These are phyloP conservation scores for Montipora sp. DNA, from an alignment of 64 coral and sea anemone species.

Conservation along the genomic window DNA sequence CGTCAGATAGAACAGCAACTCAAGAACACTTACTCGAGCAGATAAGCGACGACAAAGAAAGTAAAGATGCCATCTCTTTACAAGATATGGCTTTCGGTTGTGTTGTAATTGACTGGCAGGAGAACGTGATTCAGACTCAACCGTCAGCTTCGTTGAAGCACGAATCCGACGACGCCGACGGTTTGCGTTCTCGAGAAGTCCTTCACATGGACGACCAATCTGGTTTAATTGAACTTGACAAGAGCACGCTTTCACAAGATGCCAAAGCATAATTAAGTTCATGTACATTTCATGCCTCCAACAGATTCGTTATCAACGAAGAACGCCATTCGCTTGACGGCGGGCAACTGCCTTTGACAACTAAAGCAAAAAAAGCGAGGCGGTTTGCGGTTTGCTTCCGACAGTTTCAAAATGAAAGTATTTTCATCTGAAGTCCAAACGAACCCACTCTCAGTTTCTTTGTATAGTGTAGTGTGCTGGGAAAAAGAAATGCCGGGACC, in stretches of 20 bases:
- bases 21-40: background rate
- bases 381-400: too few species aligned
- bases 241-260: background rate
- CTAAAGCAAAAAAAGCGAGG: too few species aligned
- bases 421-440: too few species aligned
- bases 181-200: slow-evolving; percentile 3
- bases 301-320: too few species aligned
- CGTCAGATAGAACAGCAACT: background rate
- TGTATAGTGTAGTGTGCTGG: too few species aligned
- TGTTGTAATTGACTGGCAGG: background rate
- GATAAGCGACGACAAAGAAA: background rate
- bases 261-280: background rate
- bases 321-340: too few species aligned
- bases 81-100: background rate
- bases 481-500: too few species aligned
- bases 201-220: slow-evolving; percentile 18
- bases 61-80: background rate
- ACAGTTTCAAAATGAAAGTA: too few species aligned
- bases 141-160: background rate
- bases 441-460: too few species aligned
- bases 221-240: slow-evolving; percentile 37
- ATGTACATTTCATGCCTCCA: background rate
- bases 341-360: too few species aligned
- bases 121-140: background rate
- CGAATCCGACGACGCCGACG: background rate